Percentiles rank a stretch among this genome's conserved stretches.
Evolutionary conservation across 2,888 invertebrate genomes (phyloP).

Genomic region (Tinea pellionella): DNA sequence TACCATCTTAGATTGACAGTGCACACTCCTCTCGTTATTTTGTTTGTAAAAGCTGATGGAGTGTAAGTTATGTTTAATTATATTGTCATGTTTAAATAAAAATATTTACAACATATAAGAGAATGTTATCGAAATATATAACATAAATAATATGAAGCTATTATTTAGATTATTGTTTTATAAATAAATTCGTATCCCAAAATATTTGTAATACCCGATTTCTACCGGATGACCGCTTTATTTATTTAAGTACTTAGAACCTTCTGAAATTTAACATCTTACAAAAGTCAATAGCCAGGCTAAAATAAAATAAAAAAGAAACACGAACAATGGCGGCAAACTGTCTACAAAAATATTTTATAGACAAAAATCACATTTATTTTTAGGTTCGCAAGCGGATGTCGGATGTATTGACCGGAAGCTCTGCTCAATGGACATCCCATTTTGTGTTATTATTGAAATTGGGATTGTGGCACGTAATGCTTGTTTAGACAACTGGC

Average conservation of each 20-base stretch:
- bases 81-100: too few species aligned
- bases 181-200: too few species aligned
- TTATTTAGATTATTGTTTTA: too few species aligned
- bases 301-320: neutral
- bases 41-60: too few species aligned
- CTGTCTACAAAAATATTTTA: neutral
- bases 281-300: neutral
- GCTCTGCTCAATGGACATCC: constrained; percentile 2
- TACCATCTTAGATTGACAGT: too few species aligned
- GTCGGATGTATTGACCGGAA: constrained; percentile 8
- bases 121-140: too few species aligned
- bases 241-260: neutral
- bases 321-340: neutral
- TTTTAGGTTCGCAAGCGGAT: neutral
- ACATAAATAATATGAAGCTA: too few species aligned
- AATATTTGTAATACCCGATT: too few species aligned
- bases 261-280: neutral
- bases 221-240: neutral
- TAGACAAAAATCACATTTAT: neutral
- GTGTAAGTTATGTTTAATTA: too few species aligned
- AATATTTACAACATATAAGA: too few species aligned
- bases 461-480: constrained; percentile 4
- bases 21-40: too few species aligned
- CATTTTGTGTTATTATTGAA: constrained; percentile 3
- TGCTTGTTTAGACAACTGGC: constrained; percentile 1